Percentiles rank a stretch among this genome's conserved stretches.
Evolutionary conservation across 2,797 vertebrate genomes (phyloP).

Genomic region (Darevskia nairensis): DNA sequence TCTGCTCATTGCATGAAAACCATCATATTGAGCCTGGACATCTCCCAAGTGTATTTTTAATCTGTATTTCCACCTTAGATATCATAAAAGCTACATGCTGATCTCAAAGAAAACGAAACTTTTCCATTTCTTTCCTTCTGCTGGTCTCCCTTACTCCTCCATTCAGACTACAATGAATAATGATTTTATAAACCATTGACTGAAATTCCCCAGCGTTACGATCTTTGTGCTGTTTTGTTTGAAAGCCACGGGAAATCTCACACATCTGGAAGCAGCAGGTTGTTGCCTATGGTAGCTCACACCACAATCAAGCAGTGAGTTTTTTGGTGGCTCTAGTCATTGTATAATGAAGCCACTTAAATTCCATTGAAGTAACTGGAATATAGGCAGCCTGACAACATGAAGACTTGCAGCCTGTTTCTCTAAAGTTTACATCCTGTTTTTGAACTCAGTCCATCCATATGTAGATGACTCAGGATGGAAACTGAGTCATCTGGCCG

Average conservation of each 20-base stretch:
- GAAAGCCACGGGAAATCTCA: not conserved
- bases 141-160: not conserved
- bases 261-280: not conserved
- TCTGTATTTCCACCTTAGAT: slow-evolving; percentile 7
- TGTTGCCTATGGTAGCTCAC: too few relatives aligned
- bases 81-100: slow-evolving; percentile 10
- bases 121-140: slow-evolving; percentile 1
- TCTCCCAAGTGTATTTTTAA: slow-evolving; percentile 32
- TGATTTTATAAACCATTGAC: not conserved
- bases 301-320: not conserved
- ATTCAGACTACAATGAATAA: not conserved
- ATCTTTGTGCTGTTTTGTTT: not conserved
- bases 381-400: not conserved
- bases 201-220: not conserved
- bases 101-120: not conserved
- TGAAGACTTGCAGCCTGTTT: not conserved
- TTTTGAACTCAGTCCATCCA: not conserved
- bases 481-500: not conserved
- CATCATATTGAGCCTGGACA: slow-evolving; percentile 10
- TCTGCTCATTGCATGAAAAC: not conserved
- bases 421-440: not conserved
- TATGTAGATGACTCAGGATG: not conserved
- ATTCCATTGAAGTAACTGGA: not conserved
- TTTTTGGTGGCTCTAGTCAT: not conserved
- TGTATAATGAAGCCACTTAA: not conserved